phyloP scores from a whole-genome alignment of 2,113 vertebrate genomes.

The Glaucomys volans region DNA sequence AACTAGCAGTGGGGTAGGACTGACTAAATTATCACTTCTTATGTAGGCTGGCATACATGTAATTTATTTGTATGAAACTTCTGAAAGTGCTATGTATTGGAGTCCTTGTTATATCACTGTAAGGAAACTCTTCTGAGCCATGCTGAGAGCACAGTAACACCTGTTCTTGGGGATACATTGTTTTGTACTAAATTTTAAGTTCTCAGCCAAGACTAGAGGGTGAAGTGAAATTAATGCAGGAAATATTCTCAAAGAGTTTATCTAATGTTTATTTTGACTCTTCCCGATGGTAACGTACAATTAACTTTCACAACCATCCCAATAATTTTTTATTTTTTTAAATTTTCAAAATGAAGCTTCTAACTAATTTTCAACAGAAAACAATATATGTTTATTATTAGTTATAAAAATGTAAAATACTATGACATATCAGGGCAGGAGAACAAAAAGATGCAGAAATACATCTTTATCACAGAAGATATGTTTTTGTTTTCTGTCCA shows the following conservation, averaged over 20 bases:
- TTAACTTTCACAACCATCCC: not conserved
- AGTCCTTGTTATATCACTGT: not conserved
- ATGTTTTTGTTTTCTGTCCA: not conserved
- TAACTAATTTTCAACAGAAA: not conserved
- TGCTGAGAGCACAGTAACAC: not conserved
- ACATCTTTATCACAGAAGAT: not conserved
- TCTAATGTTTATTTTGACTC: not conserved
- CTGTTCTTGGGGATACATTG: not conserved
- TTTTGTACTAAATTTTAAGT: not conserved
- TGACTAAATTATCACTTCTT: not conserved
- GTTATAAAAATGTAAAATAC: not conserved
- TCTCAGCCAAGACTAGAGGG: not conserved
- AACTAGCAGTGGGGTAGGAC: not conserved
- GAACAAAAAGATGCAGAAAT: slow-evolving; percentile 15
- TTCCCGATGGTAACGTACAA: not conserved
- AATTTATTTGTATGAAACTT: not conserved
- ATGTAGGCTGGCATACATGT: not conserved
- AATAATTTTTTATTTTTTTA: not conserved
- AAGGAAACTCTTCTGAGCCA: not conserved
- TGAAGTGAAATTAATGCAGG: slow-evolving; percentile 17
- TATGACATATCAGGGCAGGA: not conserved
- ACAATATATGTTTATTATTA: not conserved
- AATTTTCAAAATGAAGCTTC: slow-evolving; percentile 23
- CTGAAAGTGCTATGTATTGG: not conserved
- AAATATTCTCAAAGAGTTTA: not conserved